Percentiles rank a stretch among this genome's conserved stretches.
Evolutionary conservation across 2,797 vertebrate species (phyloP).

Genomic region (Gobionotothen gibberifrons): DNA sequence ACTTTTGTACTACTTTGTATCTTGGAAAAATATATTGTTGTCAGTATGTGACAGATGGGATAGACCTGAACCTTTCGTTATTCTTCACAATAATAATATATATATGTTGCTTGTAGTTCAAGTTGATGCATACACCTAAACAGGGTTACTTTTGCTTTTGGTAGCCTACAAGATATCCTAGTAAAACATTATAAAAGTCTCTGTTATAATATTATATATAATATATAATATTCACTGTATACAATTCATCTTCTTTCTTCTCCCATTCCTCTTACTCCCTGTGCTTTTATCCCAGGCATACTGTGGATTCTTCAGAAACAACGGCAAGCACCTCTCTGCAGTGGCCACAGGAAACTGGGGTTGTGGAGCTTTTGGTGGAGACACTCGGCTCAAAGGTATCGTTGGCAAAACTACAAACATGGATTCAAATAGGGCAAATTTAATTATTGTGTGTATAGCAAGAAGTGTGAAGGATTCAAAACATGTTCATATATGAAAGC

Average conservation of each 20-base stretch:
- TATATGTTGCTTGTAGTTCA: too few species aligned
- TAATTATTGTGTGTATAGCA: background rate
- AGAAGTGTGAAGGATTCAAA: background rate
- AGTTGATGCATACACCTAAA: too few species aligned
- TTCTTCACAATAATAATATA: background rate
- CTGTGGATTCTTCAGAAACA: constrained; percentile 90
- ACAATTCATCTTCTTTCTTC: too few species aligned
- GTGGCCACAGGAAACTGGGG: constrained; percentile 99
- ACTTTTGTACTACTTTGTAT: background rate
- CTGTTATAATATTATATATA: background rate
- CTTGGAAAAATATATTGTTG: too few species aligned
- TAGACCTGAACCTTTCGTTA: background rate
- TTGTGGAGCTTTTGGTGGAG: constrained; percentile 96
- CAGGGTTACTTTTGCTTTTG: too few species aligned
- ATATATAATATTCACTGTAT: too few species aligned
- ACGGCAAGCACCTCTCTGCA: constrained; percentile 89
- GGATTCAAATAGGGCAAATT: background rate
- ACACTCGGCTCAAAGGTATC: constrained; percentile 94
- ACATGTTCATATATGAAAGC: background rate
- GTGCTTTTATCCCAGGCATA: constrained; percentile 85
- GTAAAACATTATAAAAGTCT: constrained; percentile 9
- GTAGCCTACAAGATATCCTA: too few species aligned
- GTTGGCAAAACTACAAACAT: constrained; percentile 10
- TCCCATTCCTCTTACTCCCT: background rate
- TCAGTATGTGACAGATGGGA: background rate